Conservation (phyloP, 2,888 invertebrate species). For the Branchinecta sandiegonensis region DNA sequence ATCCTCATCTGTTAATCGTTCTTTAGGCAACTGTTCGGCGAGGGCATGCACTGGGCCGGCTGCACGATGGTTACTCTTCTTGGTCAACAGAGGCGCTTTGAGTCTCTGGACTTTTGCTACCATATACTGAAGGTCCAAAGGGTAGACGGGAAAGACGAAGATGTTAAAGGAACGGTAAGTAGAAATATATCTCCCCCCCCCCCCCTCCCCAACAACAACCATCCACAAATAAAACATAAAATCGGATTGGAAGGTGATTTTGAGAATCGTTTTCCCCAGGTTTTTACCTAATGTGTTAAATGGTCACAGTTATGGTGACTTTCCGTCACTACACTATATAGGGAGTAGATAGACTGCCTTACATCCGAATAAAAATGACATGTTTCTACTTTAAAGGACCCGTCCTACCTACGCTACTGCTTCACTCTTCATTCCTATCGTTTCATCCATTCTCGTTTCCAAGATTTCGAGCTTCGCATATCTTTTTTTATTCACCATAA, state of each 20-base stretch:
- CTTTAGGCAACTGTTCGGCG: slow-evolving; percentile 80
- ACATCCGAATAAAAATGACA: too few species aligned
- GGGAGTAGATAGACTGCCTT: too few species aligned
- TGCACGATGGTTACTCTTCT: slow-evolving; percentile 88
- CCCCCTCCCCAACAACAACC: too few species aligned
- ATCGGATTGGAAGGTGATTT: slow-evolving; percentile 45
- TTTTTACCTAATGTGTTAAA: neutral
- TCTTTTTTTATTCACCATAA: too few species aligned
- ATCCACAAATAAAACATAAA: too few species aligned
- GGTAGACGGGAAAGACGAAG: slow-evolving; percentile 88
- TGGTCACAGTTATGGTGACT: neutral
- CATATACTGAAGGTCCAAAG: slow-evolving; percentile 89
- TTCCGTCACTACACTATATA: too few species aligned
- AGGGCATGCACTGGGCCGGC: slow-evolving; percentile 97
- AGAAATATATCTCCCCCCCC: neutral
- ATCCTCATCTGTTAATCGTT: neutral
- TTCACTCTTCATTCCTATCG: too few species aligned
- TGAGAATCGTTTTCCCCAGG: neutral
- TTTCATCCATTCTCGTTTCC: too few species aligned
- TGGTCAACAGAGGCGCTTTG: slow-evolving; percentile 91
- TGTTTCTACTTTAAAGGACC: too few species aligned
- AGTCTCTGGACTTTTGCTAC: slow-evolving; percentile 95
- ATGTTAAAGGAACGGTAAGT: slow-evolving; percentile 87
- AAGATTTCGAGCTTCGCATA: too few species aligned
- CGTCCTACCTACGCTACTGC: too few species aligned